Evolutionary conservation across 2,113 vertebrate genomes (phyloP).

Genomic region (Corapipo altera): DNA sequence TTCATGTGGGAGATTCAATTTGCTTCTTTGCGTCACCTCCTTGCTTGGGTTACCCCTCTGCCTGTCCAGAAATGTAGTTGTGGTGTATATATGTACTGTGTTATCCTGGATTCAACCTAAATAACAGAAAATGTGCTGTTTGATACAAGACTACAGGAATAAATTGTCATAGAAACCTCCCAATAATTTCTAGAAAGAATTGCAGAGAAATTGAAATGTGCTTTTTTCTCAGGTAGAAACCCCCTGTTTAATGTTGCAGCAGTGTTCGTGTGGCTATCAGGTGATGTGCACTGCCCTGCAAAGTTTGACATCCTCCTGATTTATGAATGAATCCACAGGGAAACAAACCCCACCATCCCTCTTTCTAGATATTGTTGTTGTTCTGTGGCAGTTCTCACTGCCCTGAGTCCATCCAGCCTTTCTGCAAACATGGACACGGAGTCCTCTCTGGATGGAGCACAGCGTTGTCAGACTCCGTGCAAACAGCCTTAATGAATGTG

Average conservation of each 20-base stretch:
- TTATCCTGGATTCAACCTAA: background rate
- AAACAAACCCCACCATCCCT: background rate
- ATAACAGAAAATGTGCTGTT: background rate
- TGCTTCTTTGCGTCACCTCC: background rate
- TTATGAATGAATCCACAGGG: background rate
- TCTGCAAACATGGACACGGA: background rate
- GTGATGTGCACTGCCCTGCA: background rate
- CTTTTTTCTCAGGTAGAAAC: background rate
- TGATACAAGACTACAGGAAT: background rate
- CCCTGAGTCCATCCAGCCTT: background rate
- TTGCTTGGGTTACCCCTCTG: background rate
- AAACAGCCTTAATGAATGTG: slow-evolving; percentile 2
- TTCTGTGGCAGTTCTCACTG: background rate
- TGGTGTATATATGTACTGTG: accelerated
- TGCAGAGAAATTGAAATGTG: background rate
- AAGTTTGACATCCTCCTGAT: background rate
- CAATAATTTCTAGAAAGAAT: background rate
- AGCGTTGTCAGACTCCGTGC: background rate
- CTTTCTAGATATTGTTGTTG: background rate
- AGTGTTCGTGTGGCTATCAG: background rate
- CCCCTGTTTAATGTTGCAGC: background rate
- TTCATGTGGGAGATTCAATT: background rate
- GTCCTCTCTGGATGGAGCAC: background rate
- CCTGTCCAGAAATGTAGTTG: background rate
- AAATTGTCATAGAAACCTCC: background rate